Percentiles rank a stretch among this genome's conserved stretches.
phyloP scores from a whole-genome alignment of 2,888 invertebrate genomes.

The Pinctada fucata region DNA sequence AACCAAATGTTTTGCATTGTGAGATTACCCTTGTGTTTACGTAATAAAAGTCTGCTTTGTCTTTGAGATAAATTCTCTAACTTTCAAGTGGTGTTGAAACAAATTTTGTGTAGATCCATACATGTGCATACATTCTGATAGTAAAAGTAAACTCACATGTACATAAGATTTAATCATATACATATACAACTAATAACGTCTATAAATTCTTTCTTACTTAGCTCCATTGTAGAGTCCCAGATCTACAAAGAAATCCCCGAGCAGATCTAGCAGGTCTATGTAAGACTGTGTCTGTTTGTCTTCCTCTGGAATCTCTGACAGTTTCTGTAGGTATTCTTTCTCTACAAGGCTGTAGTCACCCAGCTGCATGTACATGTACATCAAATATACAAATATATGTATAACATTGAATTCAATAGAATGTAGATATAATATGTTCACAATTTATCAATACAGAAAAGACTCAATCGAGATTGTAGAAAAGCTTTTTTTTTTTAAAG shows the following conservation, averaged over 20 bases:
- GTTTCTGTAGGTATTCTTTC: conserved; percentile 51
- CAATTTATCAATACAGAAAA: too few species aligned
- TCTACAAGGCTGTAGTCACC: conserved; percentile 58
- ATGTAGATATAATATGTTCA: not conserved
- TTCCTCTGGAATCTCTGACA: conserved; percentile 41
- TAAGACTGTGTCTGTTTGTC: conserved; percentile 22
- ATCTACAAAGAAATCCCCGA: conserved; percentile 61
- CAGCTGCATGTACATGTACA: conserved; percentile 42
- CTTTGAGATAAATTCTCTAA: too few species aligned
- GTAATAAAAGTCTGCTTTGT: too few species aligned
- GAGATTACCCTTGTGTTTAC: too few species aligned
- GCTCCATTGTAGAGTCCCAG: conserved; percentile 61
- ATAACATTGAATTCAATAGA: too few species aligned
- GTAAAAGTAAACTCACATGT: not conserved
- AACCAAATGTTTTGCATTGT: too few species aligned
- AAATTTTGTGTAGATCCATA: not conserved
- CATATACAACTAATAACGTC: not conserved
- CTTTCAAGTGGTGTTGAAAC: too few species aligned
- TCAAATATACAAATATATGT: too few species aligned
- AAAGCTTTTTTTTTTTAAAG: too few species aligned
- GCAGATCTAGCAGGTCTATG: conserved; percentile 35
- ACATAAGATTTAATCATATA: not conserved
- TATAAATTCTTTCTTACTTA: conserved; percentile 32
- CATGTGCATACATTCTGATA: not conserved
- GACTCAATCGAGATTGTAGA: too few species aligned